Evolutionary conservation across 1,140 invertebrate species (phyloP).

Genomic region (Phenacoccus solenopsis): DNA sequence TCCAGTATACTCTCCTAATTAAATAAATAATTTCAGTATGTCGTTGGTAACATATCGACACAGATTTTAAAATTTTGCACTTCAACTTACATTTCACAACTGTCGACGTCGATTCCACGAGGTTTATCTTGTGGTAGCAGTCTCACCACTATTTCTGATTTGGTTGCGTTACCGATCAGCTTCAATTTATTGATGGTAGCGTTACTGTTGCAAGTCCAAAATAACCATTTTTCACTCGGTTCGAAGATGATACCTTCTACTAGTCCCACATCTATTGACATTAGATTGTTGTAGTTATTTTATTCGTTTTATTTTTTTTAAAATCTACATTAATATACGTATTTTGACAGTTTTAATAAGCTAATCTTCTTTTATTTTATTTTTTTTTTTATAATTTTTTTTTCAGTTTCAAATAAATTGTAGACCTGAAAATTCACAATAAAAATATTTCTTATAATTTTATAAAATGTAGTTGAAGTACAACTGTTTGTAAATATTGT

Average conservation of each 20-base stretch:
- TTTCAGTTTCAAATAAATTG: too few species aligned
- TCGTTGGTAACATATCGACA: neutral
- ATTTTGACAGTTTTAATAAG: too few species aligned
- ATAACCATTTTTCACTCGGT: slow-evolving; percentile 47
- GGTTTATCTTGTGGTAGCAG: slow-evolving; percentile 59
- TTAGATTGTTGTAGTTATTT: too few species aligned
- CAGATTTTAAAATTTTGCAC: neutral
- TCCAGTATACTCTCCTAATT: slow-evolving; percentile 57
- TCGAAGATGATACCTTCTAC: slow-evolving; percentile 75
- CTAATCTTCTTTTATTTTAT: too few species aligned
- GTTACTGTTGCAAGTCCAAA: slow-evolving; percentile 76
- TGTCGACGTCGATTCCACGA: slow-evolving; percentile 66
- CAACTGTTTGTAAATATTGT: too few species aligned
- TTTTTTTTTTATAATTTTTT: too few species aligned
- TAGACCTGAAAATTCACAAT: too few species aligned
- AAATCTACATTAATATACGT: too few species aligned
- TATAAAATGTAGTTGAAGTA: too few species aligned
- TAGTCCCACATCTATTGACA: slow-evolving; percentile 58
- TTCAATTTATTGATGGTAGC: slow-evolving; percentile 54
- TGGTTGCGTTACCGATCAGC: slow-evolving; percentile 32
- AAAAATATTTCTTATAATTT: too few species aligned
- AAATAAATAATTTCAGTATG: slow-evolving; percentile 19
- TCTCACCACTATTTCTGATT: slow-evolving; percentile 50
- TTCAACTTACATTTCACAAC: slow-evolving; percentile 50
- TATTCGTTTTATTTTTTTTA: too few species aligned